These are phyloP conservation scores for Colistium nudipinnis DNA, from an alignment of 2,113 vertebrate genomes.

Conservation along the genomic window DNA sequence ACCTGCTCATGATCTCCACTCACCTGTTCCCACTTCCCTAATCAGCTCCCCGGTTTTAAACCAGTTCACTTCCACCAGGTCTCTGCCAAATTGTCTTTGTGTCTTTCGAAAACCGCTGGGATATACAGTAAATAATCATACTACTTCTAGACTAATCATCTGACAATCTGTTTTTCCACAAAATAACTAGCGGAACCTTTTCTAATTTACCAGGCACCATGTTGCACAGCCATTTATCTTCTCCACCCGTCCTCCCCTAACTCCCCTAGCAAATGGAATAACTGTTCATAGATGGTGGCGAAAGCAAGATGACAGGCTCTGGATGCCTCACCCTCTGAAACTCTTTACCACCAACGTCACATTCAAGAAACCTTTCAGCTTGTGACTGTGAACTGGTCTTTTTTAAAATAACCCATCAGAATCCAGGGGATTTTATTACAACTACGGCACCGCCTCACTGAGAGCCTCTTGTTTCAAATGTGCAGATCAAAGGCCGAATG, in stretches of 20 bases:
- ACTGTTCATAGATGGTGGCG: neutral
- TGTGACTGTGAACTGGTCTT: slow-evolving; percentile 1
- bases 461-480: slow-evolving; percentile 13
- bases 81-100: too few species aligned
- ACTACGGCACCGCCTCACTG: neutral
- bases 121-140: too few species aligned
- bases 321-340: neutral
- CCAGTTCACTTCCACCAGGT: too few species aligned
- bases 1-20: too few species aligned
- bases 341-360: slow-evolving; percentile 5
- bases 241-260: neutral
- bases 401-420: slow-evolving; percentile 3
- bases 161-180: slow-evolving; percentile 3
- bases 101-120: too few species aligned
- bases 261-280: slow-evolving; percentile 9
- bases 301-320: slow-evolving; percentile 6
- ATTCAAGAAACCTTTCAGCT: neutral
- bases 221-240: slow-evolving; percentile 14
- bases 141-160: too few species aligned
- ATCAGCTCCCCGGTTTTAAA: too few species aligned
- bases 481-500: slow-evolving; percentile 38
- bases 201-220: slow-evolving; percentile 9
- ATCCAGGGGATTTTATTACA: slow-evolving; percentile 3
- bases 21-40: too few species aligned
- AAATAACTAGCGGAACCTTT: neutral